Evolutionary conservation across 2,888 invertebrate species (phyloP), one percentile per base, ranked within the genome.

Genomic region (Phyto melanocephala): DNA sequence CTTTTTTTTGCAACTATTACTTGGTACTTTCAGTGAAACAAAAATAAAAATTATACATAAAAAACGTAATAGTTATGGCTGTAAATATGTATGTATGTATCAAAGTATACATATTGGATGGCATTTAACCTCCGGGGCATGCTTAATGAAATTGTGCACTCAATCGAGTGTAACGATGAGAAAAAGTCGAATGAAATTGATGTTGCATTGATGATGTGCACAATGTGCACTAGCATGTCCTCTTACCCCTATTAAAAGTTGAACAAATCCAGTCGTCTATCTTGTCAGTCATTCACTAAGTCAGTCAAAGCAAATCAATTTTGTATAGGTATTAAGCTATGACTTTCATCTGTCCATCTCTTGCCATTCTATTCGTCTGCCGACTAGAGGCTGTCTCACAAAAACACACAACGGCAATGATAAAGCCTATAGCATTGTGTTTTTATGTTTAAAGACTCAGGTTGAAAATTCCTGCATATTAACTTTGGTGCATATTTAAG

Each of bases 71-170:
- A 40, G 40, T 33, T 68, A 28, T 45, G 42, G 42, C 8, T 52
- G 35, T 40, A 8, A 20, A 11, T n/a, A 13, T 58, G 40, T 47
- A 10, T 37, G 24, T 74, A 24, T 52, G 52, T 5, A 40, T 40
- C n/a, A 37, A 24, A 22, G 15, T 50, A 28, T 40, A 60, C 22
- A 65, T 67, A 24, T 72, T 75, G 65, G 20, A 75, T 78, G 70
- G 50, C 42, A 50, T 82, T 82, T 82, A 82, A 71, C 81, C 81
- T 65, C 70, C 28, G 65, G 75, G 88, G 87, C 88, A 86, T 85
- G 88, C 87, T 87, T 89, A 89, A 89, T 89, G 89, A 89, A 89
- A 89, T 89, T 89, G 89, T 89, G 89, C 89, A 89, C 86, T 89
- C 89, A 89, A 88, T 89, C 87, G 88, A 87, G 89, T 86, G 89